Percentiles rank a stretch among this genome's conserved stretches.
Evolutionary conservation across 2,888 invertebrate species (phyloP).

Genomic region (Ectemnius lituratus): DNA sequence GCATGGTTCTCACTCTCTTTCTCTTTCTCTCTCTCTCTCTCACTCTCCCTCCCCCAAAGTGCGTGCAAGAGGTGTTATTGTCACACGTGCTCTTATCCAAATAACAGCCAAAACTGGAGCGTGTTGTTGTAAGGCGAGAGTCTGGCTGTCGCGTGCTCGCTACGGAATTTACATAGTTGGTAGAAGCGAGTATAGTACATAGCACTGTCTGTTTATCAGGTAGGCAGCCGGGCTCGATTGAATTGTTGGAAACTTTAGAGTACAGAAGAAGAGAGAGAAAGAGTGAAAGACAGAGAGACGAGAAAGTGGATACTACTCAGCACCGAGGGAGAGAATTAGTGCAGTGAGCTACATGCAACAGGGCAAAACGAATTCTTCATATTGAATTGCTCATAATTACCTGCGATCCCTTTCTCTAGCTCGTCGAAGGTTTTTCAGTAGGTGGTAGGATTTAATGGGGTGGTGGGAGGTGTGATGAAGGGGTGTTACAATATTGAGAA

Average conservation of each 20-base stretch:
- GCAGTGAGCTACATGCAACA: background rate
- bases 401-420: conserved; percentile 8
- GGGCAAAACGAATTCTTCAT: conserved; percentile 5
- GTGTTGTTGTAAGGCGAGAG: conserved; percentile 4
- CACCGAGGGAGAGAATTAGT: too few species aligned
- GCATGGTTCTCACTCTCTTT: too few species aligned
- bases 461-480: background rate
- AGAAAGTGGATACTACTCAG: too few species aligned
- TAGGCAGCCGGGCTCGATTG: background rate
- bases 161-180: conserved; percentile 4
- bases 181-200: background rate
- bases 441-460: background rate
- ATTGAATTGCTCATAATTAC: conserved; percentile 18
- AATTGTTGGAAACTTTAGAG: background rate
- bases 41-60: conserved; percentile 22
- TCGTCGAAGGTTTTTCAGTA: background rate
- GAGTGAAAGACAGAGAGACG: background rate
- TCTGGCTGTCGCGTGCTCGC: conserved; percentile 4
- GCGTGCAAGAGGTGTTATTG: conserved; percentile 51
- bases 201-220: background rate
- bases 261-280: background rate
- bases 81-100: conserved; percentile 4
- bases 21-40: background rate
- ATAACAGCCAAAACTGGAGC: background rate
- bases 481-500: conserved; percentile 59